These are phyloP conservation scores for Achatina immaculata DNA, from an alignment of 1,140 invertebrate species.

Conservation along the genomic window DNA sequence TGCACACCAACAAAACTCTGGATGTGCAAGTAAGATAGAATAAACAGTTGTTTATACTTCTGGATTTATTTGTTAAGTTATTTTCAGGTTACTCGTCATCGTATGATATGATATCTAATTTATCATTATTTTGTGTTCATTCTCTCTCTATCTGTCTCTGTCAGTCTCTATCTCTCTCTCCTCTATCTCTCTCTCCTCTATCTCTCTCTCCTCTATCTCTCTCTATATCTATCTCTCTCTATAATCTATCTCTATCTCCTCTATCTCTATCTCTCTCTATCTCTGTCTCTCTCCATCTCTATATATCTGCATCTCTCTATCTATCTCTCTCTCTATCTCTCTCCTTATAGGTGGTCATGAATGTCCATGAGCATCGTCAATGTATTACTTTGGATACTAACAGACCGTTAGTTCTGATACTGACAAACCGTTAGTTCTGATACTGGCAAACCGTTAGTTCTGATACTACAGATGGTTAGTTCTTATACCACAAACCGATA, in stretches of 20 bases:
- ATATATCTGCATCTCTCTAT: background rate
- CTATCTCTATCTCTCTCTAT: background rate
- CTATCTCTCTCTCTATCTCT: conserved; percentile 8
- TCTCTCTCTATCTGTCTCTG: background rate
- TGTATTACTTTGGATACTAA: too few species aligned
- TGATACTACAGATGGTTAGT: too few species aligned
- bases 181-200: background rate
- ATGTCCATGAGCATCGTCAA: too few species aligned
- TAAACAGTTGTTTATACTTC: too few species aligned
- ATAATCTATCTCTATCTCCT: background rate
- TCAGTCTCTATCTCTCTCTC: background rate
- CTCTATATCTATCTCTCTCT: background rate
- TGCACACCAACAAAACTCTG: conserved; percentile 63
- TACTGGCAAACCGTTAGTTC: too few species aligned
- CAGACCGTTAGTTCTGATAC: too few species aligned
- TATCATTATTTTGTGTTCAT: background rate
- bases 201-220: background rate
- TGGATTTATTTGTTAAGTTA: too few species aligned
- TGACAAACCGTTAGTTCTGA: too few species aligned
- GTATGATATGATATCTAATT: too few species aligned
- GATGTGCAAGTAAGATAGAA: conserved; percentile 41
- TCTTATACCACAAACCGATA: too few species aligned
- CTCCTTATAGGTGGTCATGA: too few species aligned
- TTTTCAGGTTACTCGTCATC: too few species aligned
- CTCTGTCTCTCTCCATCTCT: conserved; percentile 3